Evolutionary conservation across 2,113 vertebrate species (phyloP), one percentile per base, ranked within the genome.

Genomic region (Rhombomys opimus): DNA sequence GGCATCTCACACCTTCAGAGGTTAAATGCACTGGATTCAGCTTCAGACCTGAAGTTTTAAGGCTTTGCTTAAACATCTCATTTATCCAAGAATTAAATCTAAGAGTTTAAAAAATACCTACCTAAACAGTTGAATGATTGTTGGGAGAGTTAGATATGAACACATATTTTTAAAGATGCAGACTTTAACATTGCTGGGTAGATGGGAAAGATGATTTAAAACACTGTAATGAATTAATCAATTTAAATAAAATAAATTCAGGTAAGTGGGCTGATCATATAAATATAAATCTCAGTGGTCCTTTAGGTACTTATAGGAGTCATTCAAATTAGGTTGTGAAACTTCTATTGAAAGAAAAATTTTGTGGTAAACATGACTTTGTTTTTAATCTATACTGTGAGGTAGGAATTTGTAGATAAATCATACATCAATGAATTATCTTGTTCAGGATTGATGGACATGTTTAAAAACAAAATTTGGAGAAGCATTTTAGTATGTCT

Each of bases 301-400:
- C 8, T 87, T 93, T 91, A 91, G 72, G 20, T 90, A 89, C 86
- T 90, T 89, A 93, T 93, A 50, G 35, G 15, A 95, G 22, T 77
- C 18, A 46, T 82, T 38, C 14, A 25, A 76, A 89, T 57, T 91
- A 93, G 6, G 82, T 90, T 90, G 70, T 95, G 13, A 93, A 68
- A 68, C 5, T 96, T 93, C 87, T 68, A 65, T 91, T 95, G 91
- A 95, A 80, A 94, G 57, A 46, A 76, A 92, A 89, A 72, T 77
- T 59, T 81, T 95, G 35, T 75, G 76, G 4, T 87, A 50, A 95
- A 68, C 18, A 84, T 91, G 30, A 78, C 78, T 89, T 23, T 94
- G 7, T 76, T 68, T 61, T 96, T 89, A 46, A 22, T 86, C 67
- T 87, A 20, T n/a, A 68, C n/a, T 82, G 63, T 78, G 54, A 50